Conservation (phyloP, 2,888 invertebrate genomes). For the Acleris sparsana region DNA sequence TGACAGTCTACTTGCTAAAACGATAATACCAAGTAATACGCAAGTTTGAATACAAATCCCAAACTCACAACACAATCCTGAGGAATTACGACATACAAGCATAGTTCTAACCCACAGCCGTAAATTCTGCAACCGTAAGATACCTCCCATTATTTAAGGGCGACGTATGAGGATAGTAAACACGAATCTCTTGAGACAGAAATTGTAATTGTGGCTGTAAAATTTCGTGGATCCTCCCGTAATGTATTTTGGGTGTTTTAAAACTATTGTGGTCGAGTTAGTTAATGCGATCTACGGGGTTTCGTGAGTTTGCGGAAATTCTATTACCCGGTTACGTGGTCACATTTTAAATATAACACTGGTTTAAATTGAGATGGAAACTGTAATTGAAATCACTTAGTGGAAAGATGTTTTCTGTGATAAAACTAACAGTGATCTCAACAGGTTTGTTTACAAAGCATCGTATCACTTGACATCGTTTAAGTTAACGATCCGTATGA, state of each 20-base stretch:
- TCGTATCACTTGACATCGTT: slow-evolving; percentile 31
- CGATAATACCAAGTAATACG: slow-evolving; percentile 3
- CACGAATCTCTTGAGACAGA: slow-evolving; percentile 37
- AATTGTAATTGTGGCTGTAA: slow-evolving; percentile 36
- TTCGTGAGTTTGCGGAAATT: slow-evolving; percentile 7
- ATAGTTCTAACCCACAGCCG: slow-evolving; percentile 31
- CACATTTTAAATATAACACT: slow-evolving; percentile 5
- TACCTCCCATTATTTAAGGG: slow-evolving; percentile 33
- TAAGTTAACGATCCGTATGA: slow-evolving; percentile 25
- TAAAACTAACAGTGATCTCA: slow-evolving; percentile 9
- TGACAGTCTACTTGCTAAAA: slow-evolving; percentile 38
- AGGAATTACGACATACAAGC: slow-evolving; percentile 24
- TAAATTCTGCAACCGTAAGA: slow-evolving; percentile 33
- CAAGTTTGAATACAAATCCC: slow-evolving; percentile 29
- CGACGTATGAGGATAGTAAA: slow-evolving; percentile 27
- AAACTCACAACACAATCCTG: slow-evolving; percentile 19
- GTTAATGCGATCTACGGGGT: slow-evolving; percentile 28
- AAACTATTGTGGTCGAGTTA: slow-evolving; percentile 31
- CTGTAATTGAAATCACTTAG: background rate
- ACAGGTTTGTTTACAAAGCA: background rate
- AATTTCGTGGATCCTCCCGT: slow-evolving; percentile 28
- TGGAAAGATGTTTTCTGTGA: background rate
- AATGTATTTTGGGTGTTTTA: slow-evolving; percentile 32
- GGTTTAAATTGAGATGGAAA: slow-evolving; percentile 2
- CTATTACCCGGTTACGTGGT: slow-evolving; percentile 2